phyloP scores from a whole-genome alignment of 2,113 vertebrate species.

The Tenrec ecaudatus region DNA sequence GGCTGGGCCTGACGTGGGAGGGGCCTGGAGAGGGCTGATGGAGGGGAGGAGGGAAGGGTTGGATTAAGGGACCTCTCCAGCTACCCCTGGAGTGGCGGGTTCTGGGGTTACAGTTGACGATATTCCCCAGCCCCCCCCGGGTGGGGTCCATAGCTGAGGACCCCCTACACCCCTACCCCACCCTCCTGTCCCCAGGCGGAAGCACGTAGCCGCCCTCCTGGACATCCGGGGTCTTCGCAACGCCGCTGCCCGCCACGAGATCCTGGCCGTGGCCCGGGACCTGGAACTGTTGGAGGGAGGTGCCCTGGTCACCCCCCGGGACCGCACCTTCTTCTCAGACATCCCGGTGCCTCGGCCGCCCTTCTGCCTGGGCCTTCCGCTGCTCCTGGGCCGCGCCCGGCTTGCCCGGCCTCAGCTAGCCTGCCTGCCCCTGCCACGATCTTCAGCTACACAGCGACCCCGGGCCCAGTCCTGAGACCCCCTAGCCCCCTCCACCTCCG shows the following conservation, averaged over 20 bases:
- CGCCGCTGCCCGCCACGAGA: constrained; percentile 89
- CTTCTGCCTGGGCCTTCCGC: constrained; percentile 90
- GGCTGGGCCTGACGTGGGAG: neutral
- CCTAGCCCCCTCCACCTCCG: neutral
- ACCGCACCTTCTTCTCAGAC: constrained; percentile 90
- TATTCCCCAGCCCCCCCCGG: neutral
- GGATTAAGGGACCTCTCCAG: neutral
- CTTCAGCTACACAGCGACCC: neutral
- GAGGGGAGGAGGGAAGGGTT: no score
- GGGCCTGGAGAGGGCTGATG: neutral
- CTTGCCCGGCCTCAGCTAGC: constrained; percentile 86
- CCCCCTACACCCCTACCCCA: neutral
- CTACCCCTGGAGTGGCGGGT: neutral
- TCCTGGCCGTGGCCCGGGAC: constrained; percentile 92
- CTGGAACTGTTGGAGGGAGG: constrained; percentile 84
- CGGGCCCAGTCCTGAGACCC: constrained; percentile 43
- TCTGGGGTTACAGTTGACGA: neutral
- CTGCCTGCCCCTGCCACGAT: constrained; percentile 83
- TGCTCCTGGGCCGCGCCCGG: constrained; percentile 86
- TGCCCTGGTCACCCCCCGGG: constrained; percentile 66
- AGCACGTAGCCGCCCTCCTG: constrained; percentile 92
- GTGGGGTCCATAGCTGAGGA: neutral
- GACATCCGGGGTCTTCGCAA: constrained; percentile 91
- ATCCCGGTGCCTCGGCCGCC: constrained; percentile 89
- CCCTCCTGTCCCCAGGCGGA: constrained; percentile 85